Base-by-base conservation (phyloP, 2,888 invertebrate species). In the Thymelicus sylvestris region DNA sequence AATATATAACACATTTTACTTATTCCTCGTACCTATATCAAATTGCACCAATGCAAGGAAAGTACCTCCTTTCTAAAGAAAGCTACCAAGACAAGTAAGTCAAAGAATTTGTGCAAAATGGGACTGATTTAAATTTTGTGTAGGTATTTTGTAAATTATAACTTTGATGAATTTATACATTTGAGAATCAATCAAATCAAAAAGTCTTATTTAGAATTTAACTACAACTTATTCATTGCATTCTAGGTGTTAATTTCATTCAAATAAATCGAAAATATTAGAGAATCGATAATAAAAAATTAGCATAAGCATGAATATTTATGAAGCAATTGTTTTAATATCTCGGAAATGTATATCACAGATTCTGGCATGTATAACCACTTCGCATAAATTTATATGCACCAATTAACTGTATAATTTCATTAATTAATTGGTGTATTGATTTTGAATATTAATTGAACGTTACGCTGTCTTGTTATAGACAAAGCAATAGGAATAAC, bases 311-410 rank as follows among this genome's bases (percentile, higher is more conserved):
- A 55, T 55, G 24, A 55, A 55, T 55, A 55, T 55, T 55, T 8
- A 39, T n/a, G 0, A 57, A 31, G 13, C n/a, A 7, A 24, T 57
- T 59, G 59, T 59, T 59, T 59, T 39, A 57, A 59, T 39, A n/a
- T 12, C 31, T 59, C 59, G 59, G 59, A 59, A 59, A 59, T 59
- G 59, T 59, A 59, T 59, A 59, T n/a, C 59, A 59, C 59, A 38
- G 39, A 8, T 39, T 38, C 39, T 38, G 8, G 59, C 39, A 59
- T 59, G 39, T 39, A 59, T 39, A 59, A 38, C n/a, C n/a, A 38
- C 59, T 59, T 8, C 57, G 59, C 59, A 59, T 59, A 59, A 59
- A 59, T 59, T 59, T 59, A 59, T 59, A 59, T 59, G 59, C 59
- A 59, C 59, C 59, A 59, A 59, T 59, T 59, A 59, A 59, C 59